These are phyloP conservation scores for Stigmatopora argus DNA, from an alignment of 2,113 vertebrate species.

Conservation along the genomic window DNA sequence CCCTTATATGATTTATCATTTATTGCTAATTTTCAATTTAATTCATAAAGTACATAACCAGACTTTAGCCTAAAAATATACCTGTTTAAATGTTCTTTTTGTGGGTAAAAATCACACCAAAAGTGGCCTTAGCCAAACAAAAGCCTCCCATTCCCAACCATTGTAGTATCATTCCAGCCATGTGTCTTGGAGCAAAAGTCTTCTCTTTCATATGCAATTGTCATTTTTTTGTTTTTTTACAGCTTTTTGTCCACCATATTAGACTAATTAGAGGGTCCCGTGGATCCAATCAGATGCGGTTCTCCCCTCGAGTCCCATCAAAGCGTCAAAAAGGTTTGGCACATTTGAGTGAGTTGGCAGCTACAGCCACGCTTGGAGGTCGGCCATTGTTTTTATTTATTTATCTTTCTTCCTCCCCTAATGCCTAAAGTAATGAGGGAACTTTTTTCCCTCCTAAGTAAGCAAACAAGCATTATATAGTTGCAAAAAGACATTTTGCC, in stretches of 20 bases:
- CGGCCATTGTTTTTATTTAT: conserved; percentile 7
- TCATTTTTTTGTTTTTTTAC: background rate
- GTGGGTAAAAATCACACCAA: no score
- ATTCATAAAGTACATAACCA: no score
- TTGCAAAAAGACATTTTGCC: no score
- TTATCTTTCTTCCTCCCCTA: background rate
- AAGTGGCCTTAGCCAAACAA: no score
- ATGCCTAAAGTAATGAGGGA: conserved; percentile 3
- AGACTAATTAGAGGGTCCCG: background rate
- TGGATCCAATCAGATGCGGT: conserved; percentile 26
- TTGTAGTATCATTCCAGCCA: no score
- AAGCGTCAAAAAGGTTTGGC: conserved; percentile 28
- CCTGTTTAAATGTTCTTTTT: no score
- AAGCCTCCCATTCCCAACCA: no score
- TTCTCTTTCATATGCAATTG: background rate
- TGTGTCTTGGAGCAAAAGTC: background rate
- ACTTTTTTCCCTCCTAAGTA: no score
- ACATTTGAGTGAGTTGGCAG: background rate
- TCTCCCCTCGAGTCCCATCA: conserved; percentile 41
- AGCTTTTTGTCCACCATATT: background rate
- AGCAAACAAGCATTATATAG: no score
- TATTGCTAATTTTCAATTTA: no score
- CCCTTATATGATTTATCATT: no score
- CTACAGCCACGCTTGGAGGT: conserved; percentile 35
- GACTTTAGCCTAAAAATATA: no score